Conservation (phyloP, 2,888 invertebrate genomes). For the Torymus auratus region DNA sequence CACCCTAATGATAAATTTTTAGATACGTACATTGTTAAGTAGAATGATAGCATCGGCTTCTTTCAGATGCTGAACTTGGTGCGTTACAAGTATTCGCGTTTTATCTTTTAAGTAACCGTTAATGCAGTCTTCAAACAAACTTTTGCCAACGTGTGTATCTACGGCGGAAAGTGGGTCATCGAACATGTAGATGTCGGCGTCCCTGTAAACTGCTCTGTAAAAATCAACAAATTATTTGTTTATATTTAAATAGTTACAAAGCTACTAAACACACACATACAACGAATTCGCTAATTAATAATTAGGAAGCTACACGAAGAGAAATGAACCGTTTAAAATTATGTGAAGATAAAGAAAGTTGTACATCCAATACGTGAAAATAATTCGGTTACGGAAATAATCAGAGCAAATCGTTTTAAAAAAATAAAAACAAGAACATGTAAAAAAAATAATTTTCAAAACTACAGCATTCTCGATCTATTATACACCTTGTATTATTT, state of each 20-base stretch:
- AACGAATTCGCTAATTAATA: too few species aligned
- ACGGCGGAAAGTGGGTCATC: slow-evolving; percentile 90
- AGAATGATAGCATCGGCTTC: slow-evolving; percentile 82
- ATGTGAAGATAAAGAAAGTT: too few species aligned
- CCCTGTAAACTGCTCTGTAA: slow-evolving; percentile 84
- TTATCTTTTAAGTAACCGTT: slow-evolving; percentile 81
- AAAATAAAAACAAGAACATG: too few species aligned
- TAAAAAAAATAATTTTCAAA: too few species aligned
- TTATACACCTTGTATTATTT: too few species aligned
- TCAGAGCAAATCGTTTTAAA: too few species aligned
- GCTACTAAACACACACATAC: too few species aligned
- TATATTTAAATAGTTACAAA: neutral
- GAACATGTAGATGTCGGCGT: slow-evolving; percentile 86
- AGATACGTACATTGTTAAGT: slow-evolving; percentile 80
- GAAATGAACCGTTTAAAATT: too few species aligned
- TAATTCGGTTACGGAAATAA: too few species aligned
- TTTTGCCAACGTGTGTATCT: slow-evolving; percentile 86
- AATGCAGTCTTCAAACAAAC: slow-evolving; percentile 87
- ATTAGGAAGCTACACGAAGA: too few species aligned
- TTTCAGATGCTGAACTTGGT: slow-evolving; percentile 88
- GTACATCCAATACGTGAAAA: too few species aligned
- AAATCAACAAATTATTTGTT: slow-evolving; percentile 4
- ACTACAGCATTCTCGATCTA: too few species aligned
- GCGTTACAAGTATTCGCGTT: slow-evolving; percentile 88
- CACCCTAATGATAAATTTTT: neutral